These are phyloP conservation scores for Calyptommatus sinebrachiatus DNA, from an alignment of 2,113 vertebrate genomes.

Conservation along the genomic window DNA sequence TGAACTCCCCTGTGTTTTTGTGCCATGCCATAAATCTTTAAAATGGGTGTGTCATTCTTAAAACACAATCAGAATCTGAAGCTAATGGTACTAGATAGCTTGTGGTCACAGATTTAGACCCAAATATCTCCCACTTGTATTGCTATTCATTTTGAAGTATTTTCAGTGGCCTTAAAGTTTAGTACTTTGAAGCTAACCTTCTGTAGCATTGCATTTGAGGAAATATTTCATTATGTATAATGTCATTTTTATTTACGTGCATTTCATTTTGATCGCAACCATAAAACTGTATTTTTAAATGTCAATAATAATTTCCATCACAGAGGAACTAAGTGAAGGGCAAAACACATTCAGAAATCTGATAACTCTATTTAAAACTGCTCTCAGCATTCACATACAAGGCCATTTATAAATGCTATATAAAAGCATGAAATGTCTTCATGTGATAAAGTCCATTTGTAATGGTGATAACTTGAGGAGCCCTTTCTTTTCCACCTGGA, in stretches of 20 bases:
- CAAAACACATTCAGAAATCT: slow-evolving; percentile 52
- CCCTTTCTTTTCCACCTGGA: background rate
- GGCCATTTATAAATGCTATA: slow-evolving; percentile 41
- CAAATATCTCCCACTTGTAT: slow-evolving; percentile 35
- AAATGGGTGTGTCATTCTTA: slow-evolving; percentile 8
- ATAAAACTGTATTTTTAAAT: slow-evolving; percentile 59
- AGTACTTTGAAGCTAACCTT: slow-evolving; percentile 20
- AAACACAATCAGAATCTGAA: background rate
- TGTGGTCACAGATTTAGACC: slow-evolving; percentile 32
- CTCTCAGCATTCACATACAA: background rate
- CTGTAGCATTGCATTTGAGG: slow-evolving; percentile 53
- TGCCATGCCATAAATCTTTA: background rate
- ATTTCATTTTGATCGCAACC: slow-evolving; percentile 53
- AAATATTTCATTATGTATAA: slow-evolving; percentile 49
- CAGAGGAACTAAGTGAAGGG: slow-evolving; percentile 49
- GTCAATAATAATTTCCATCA: slow-evolving; percentile 61
- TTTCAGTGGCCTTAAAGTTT: slow-evolving; percentile 39
- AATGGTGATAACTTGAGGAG: background rate
- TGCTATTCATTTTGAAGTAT: slow-evolving; percentile 23
- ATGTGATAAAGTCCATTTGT: slow-evolving; percentile 16
- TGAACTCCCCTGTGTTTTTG: background rate
- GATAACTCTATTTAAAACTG: slow-evolving; percentile 50
- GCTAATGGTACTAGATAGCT: background rate
- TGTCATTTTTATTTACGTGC: slow-evolving; percentile 63
- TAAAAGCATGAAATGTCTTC: slow-evolving; percentile 43